phyloP scores from a whole-genome alignment of 2,888 invertebrate species.

The Plagiodera versicolora region DNA sequence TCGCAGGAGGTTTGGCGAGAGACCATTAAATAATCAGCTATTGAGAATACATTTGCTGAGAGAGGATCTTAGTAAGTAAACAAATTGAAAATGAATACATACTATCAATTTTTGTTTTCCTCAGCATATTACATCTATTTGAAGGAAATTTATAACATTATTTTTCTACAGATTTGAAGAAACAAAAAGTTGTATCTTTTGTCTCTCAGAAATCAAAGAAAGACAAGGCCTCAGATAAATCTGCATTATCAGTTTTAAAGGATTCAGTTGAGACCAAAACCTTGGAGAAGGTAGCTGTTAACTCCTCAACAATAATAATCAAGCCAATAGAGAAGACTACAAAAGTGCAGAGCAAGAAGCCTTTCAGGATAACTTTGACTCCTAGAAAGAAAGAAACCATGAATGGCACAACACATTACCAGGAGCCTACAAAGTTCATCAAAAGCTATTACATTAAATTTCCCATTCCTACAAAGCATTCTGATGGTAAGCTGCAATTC shows the following conservation, averaged over 20 bases:
- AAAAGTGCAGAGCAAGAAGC: too few species aligned
- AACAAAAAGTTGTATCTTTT: too few species aligned
- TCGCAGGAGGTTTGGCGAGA: neutral
- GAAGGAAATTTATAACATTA: too few species aligned
- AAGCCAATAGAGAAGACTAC: neutral
- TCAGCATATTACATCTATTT: too few species aligned
- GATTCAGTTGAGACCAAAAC: neutral
- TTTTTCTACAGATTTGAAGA: too few species aligned
- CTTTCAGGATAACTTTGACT: neutral
- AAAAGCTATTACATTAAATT: conserved; percentile 33
- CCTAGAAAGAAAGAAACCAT: neutral
- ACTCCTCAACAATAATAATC: neutral
- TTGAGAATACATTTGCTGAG: neutral
- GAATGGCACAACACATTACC: neutral
- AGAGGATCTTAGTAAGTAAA: neutral
- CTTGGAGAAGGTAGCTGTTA: neutral
- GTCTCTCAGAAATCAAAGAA: neutral
- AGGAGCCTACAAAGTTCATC: conserved; percentile 2
- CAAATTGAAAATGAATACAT: too few species aligned
- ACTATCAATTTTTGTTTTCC: too few species aligned
- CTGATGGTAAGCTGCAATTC: conserved; percentile 34
- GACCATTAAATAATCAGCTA: neutral
- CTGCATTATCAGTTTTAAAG: neutral
- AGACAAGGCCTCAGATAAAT: neutral
- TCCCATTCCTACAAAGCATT: conserved; percentile 13